A percentile compares a stretch with the other conserved stretches of the same genome.
Evolutionary conservation across 53 echinoderm and acorn worm genomes (phyloP).

Genomic region (Holothuria scabra): DNA sequence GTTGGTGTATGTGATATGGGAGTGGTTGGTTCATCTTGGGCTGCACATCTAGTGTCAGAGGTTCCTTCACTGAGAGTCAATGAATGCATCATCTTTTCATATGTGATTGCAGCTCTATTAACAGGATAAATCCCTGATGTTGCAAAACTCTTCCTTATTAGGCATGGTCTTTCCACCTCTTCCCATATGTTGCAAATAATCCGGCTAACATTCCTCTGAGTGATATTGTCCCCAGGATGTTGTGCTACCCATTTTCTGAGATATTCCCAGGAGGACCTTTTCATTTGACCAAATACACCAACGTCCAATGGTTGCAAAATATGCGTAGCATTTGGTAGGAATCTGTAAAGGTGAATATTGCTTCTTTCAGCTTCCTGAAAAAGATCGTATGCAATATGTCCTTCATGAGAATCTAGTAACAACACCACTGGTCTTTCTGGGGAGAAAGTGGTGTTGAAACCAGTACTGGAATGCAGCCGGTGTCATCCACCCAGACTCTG

Average conservation of each 20-base stretch:
- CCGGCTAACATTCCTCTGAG: constrained; percentile 9
- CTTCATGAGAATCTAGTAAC: constrained; percentile 25
- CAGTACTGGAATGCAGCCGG: constrained; percentile 10
- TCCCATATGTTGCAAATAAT: constrained; percentile 41
- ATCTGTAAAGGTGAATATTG: not conserved
- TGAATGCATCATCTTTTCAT: constrained; percentile 13
- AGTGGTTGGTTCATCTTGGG: not conserved
- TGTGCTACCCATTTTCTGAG: constrained; percentile 10
- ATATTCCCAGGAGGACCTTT: constrained; percentile 18
- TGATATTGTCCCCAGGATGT: not conserved
- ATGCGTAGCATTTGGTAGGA: constrained; percentile 33
- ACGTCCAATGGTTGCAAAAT: constrained; percentile 48
- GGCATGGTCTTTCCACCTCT: not conserved
- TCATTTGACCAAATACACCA: constrained; percentile 47
- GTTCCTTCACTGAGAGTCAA: constrained; percentile 9
- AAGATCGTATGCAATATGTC: constrained; percentile 30
- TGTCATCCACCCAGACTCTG: constrained; percentile 23
- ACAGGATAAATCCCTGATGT: constrained; percentile 19
- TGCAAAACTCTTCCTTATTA: constrained; percentile 31
- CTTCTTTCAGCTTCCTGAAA: constrained; percentile 21
- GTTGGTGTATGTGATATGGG: not conserved
- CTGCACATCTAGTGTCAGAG: not conserved
- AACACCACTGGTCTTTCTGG: constrained; percentile 31
- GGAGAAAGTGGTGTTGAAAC: constrained; percentile 6
- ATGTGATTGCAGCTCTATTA: not conserved